Percentiles rank a stretch among this genome's conserved stretches.
phyloP scores from a whole-genome alignment of 2,888 invertebrate genomes.

The Synergus umbraculus region DNA sequence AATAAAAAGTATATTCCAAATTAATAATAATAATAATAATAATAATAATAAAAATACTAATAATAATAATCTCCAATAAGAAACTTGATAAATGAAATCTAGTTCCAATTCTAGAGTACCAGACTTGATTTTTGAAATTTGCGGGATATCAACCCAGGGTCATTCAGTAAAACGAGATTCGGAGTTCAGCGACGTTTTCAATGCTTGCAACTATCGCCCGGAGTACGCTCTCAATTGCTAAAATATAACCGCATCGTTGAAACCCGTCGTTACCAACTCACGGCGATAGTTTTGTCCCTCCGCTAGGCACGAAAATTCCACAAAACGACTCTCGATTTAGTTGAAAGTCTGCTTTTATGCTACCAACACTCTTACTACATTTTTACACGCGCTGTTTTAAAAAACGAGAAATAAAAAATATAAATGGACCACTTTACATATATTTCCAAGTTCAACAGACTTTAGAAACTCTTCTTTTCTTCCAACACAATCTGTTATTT shows the following conservation, averaged over 20 bases:
- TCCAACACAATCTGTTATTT: not conserved
- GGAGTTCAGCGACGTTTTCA: not conserved
- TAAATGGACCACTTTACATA: not conserved
- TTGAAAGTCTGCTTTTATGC: not conserved
- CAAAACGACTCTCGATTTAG: constrained; percentile 10
- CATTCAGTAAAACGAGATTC: not conserved
- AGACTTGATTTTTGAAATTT: not conserved
- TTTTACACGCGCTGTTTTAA: not conserved
- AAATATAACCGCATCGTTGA: constrained; percentile 14
- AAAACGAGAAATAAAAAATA: constrained; percentile 9
- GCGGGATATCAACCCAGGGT: not conserved
- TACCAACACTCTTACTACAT: not conserved
- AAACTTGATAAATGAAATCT: not conserved
- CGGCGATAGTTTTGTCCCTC: not conserved
- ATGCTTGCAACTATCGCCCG: not conserved
- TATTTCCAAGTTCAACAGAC: not conserved
- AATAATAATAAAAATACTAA: no score
- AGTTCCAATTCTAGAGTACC: not conserved
- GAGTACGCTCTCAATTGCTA: constrained; percentile 3
- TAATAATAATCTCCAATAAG: not conserved
- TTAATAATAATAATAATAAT: not conserved
- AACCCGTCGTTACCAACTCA: constrained; percentile 1
- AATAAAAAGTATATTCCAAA: not conserved
- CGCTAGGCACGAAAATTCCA: not conserved
- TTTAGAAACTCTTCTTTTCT: not conserved